Conservation (phyloP, 1,140 invertebrate species). For the Lepidotrigona ventralis region DNA sequence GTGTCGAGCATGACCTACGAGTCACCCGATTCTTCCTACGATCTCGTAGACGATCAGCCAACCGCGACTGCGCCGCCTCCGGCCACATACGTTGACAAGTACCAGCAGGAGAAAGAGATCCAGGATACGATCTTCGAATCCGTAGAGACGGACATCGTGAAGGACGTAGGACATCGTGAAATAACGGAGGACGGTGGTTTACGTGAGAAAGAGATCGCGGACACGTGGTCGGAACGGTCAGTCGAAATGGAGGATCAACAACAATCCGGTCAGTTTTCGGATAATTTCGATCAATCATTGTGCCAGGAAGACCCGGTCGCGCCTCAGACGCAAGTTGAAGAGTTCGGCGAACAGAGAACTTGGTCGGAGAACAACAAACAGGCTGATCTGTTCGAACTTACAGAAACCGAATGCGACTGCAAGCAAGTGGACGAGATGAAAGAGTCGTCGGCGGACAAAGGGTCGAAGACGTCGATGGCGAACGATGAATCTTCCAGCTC, state of each 20-base stretch:
- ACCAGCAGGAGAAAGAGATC: conserved; percentile 49
- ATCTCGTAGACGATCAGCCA: not conserved
- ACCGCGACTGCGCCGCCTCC: not conserved
- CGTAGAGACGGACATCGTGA: not conserved
- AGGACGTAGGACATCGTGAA: not conserved
- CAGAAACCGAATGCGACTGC: not conserved
- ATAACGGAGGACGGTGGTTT: not conserved
- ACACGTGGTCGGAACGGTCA: conserved; percentile 25
- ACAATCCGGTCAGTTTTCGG: conserved; percentile 56
- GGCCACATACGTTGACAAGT: conserved; percentile 37
- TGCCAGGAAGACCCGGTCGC: not conserved
- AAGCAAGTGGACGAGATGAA: not conserved
- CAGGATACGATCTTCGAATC: not conserved
- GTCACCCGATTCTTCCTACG: not conserved
- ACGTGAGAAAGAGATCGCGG: not conserved
- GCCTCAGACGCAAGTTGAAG: conserved; percentile 6
- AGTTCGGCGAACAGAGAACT: no score
- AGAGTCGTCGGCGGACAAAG: not conserved
- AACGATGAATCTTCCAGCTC: not conserved
- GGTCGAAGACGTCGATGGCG: not conserved
- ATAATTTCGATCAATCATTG: conserved; percentile 50
- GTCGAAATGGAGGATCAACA: conserved; percentile 1
- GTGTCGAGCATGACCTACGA: not conserved
- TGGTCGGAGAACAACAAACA: not conserved
- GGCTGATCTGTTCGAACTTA: not conserved